phyloP scores from a whole-genome alignment of 2,113 vertebrate species.

The Damaliscus lunatus region DNA sequence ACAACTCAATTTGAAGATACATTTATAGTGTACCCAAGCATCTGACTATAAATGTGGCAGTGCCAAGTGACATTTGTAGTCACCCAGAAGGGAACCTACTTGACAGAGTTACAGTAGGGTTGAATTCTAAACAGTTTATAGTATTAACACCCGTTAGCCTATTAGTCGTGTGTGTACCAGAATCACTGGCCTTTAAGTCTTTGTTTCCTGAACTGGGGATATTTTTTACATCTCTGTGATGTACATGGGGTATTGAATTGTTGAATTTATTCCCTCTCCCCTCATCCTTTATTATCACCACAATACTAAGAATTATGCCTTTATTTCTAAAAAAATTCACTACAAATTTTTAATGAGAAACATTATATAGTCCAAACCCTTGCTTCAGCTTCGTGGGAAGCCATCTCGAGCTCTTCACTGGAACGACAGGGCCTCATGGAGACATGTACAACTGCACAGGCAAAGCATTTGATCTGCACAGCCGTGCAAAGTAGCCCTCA shows the following conservation, averaged over 20 bases:
- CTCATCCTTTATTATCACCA: not conserved
- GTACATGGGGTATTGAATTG: not conserved
- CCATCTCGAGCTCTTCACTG: not conserved
- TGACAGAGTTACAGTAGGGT: not conserved
- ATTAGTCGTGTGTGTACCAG: not conserved
- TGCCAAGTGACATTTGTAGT: not conserved
- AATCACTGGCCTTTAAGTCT: not conserved
- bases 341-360: not conserved
- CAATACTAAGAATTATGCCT: not conserved
- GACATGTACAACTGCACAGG: accelerated
- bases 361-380: not conserved
- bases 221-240: not conserved
- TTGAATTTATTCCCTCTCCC: not conserved
- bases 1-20: not conserved
- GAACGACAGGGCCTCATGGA: accelerated
- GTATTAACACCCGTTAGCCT: not conserved
- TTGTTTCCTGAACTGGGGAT: not conserved
- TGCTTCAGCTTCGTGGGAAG: not conserved
- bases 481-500: not conserved
- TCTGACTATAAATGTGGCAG: not conserved
- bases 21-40: not conserved
- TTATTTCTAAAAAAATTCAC: not conserved
- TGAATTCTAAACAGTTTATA: not conserved
- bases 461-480: not conserved
- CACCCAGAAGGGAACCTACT: not conserved